Evolutionary conservation across 2,113 vertebrate genomes (phyloP).

Genomic region (Ramphastos sulfuratus): DNA sequence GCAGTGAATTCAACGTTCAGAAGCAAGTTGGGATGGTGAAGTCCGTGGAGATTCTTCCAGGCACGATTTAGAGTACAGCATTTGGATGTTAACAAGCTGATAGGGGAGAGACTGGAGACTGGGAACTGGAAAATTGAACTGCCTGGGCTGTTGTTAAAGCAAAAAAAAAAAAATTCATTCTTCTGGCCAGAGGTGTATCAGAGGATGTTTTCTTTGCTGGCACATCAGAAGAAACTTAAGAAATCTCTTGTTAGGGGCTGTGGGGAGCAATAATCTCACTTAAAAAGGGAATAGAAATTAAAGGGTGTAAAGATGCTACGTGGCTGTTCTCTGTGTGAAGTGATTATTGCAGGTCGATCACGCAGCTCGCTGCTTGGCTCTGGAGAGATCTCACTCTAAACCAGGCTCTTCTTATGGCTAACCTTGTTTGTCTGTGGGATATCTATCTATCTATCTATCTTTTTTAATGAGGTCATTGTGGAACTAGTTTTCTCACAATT

Average conservation of each 20-base stretch:
- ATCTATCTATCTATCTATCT: neutral
- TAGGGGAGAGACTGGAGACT: constrained; percentile 40
- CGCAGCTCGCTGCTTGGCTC: neutral
- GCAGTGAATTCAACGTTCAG: neutral
- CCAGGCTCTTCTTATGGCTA: neutral
- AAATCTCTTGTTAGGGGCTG: constrained; percentile 6
- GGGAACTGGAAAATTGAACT: constrained; percentile 52
- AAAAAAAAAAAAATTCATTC: constrained; percentile 37
- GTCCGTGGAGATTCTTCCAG: neutral
- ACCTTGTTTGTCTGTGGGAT: neutral
- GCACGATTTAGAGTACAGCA: neutral
- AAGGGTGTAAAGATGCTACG: neutral
- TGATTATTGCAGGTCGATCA: neutral
- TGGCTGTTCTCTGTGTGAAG: neutral
- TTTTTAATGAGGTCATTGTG: neutral
- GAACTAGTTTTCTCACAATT: neutral
- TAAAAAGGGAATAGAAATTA: constrained; percentile 28
- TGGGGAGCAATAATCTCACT: constrained; percentile 3
- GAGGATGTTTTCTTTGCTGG: constrained; percentile 32
- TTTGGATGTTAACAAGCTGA: constrained; percentile 24
- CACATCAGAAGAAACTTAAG: neutral
- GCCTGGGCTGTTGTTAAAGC: constrained; percentile 12
- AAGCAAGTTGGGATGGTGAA: neutral
- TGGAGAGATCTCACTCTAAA: neutral
- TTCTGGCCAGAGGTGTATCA: constrained; percentile 21